Evolutionary conservation across 2,113 vertebrate genomes (phyloP).

Genomic region (Gobiocypris rarus): DNA sequence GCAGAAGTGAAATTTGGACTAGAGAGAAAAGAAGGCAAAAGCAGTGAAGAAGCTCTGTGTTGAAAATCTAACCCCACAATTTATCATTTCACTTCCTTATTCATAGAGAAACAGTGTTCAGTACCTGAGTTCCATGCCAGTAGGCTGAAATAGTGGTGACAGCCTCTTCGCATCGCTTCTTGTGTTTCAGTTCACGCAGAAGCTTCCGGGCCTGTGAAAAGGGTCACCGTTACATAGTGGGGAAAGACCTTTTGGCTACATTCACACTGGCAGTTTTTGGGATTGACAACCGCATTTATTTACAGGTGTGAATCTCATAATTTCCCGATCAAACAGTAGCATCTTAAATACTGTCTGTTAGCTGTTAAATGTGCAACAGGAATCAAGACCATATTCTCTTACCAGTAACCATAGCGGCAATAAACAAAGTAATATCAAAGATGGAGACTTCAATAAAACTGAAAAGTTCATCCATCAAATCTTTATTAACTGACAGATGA

Average conservation of each 20-base stretch:
- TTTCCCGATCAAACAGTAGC: too few species aligned
- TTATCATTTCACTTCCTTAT: background rate
- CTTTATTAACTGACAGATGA: too few species aligned
- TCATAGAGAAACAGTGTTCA: background rate
- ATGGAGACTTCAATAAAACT: too few species aligned
- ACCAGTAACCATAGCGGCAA: too few species aligned
- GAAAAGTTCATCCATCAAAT: too few species aligned
- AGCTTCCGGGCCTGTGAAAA: constrained; percentile 85
- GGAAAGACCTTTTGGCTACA: background rate
- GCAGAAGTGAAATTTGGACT: constrained; percentile 42
- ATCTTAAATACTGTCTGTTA: too few species aligned
- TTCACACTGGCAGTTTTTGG: background rate
- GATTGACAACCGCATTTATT: too few species aligned
- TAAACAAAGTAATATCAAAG: too few species aligned
- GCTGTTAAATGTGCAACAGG: too few species aligned
- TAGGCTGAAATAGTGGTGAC: constrained; percentile 91
- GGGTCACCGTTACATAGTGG: background rate
- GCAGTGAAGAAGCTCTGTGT: constrained; percentile 9
- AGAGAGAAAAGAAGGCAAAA: constrained; percentile 25
- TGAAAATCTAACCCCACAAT: constrained; percentile 9
- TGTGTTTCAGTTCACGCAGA: constrained; percentile 90
- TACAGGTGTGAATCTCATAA: too few species aligned
- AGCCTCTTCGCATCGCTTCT: constrained; percentile 91
- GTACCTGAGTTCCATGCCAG: constrained; percentile 96
- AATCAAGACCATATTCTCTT: too few species aligned